These are phyloP conservation scores for Meda fulgida DNA, from an alignment of 2,797 vertebrate genomes.

Conservation along the genomic window DNA sequence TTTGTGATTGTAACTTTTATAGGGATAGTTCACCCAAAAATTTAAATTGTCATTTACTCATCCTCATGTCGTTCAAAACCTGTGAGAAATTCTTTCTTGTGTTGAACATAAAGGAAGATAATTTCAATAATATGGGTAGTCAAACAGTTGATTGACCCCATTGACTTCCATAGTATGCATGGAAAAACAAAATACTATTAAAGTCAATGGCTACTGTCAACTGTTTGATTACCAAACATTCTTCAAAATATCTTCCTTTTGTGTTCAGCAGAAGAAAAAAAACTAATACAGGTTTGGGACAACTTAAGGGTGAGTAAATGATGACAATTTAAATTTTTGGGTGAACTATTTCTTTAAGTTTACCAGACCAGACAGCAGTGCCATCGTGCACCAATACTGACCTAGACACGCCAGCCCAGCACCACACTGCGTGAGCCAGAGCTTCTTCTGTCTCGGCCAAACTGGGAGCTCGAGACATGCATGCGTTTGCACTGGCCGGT, in stretches of 20 bases:
- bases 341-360: not conserved
- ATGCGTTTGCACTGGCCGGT: conserved; percentile 35
- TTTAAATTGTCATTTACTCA: too few species aligned
- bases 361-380: too few species aligned
- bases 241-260: not conserved
- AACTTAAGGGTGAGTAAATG: not conserved
- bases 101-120: not conserved
- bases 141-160: not conserved
- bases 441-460: conserved; percentile 86
- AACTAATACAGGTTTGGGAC: not conserved
- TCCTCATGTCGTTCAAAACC: not conserved
- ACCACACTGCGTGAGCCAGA: conserved; percentile 89
- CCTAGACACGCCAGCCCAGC: conserved; percentile 87
- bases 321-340: not conserved
- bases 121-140: not conserved
- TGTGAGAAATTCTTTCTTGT: not conserved
- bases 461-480: conserved; percentile 66
- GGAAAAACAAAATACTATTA: not conserved
- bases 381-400: conserved; percentile 60
- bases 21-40: too few species aligned
- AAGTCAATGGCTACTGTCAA: not conserved
- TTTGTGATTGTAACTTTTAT: too few species aligned
- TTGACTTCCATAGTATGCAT: not conserved
- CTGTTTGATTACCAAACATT: not conserved
- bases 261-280: not conserved